Evolutionary conservation across 2,888 invertebrate species (phyloP), one percentile per base, ranked within the genome.

Genomic region (Eupeodes latifasciatus): DNA sequence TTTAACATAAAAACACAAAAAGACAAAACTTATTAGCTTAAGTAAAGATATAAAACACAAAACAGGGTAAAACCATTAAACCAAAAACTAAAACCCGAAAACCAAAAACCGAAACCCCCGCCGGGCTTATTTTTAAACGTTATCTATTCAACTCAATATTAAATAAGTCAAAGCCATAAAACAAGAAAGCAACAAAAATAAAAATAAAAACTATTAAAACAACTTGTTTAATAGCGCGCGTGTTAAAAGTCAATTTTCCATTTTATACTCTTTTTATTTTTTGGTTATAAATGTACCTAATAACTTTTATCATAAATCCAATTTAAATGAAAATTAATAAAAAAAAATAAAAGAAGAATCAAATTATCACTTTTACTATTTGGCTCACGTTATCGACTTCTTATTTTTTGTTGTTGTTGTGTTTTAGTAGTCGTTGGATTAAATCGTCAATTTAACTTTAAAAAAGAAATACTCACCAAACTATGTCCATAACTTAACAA

Each of bases 321-420:
- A 27, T 67, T 36, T 51, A 67, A 51, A 49, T 27, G 34, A 27
- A 47, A n/a, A n/a, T 27, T 27, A 27, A 27, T 27, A 16, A 40
- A 2, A 64, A 47, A 40, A 62, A 47, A 64, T 19, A 66, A 1
- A 14, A 55, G 12, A 16, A 67, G 53, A 69, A 72, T 83, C 53
- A 76, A 83, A 82, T 82, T 66, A 64, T 47, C 71, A 64, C 75
- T 16, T 59, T 72, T 66, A n/a, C 61, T 61, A 67, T 47, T 49
- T 51, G 36, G 36, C 36, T 69, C 53, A 69, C 16, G 55, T 34
- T 64, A 57, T 47, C 16, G 47, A 0, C 2, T 27, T 14, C 40
- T 40, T 40, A 5, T 40, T 4, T 5, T 2, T 40, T 40, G 5
- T 40, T 40, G 3, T 19, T 12, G 19, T 5, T 2, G 3, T 40